Conservation (phyloP, 1,140 invertebrate genomes). For the Trialeurodes vaporariorum region DNA sequence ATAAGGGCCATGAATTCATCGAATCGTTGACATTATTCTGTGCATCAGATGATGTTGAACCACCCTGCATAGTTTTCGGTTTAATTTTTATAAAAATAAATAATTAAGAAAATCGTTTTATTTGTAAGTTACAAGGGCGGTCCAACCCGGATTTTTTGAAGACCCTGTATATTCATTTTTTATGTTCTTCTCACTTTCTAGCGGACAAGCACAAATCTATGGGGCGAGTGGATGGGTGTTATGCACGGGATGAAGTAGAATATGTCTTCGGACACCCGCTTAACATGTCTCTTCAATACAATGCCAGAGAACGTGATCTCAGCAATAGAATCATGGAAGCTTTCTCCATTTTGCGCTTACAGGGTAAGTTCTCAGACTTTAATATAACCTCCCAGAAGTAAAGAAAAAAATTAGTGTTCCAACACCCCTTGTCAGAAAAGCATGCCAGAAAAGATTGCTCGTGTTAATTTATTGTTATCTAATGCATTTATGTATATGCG, state of each 20-base stretch:
- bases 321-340: constrained; percentile 73
- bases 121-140: no score
- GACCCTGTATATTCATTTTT: no score
- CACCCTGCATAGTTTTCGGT: no score
- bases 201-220: constrained; percentile 75
- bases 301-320: constrained; percentile 65
- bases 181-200: no score
- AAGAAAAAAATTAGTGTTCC: neutral
- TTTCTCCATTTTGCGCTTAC: constrained; percentile 74
- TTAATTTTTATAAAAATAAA: no score
- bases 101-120: no score
- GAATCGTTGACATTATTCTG: no score
- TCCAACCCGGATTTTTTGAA: no score
- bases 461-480: neutral
- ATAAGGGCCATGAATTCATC: no score
- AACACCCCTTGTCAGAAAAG: neutral
- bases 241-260: constrained; percentile 95
- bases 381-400: neutral
- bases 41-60: no score
- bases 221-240: constrained; percentile 96
- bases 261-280: constrained; percentile 90
- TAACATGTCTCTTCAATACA: constrained; percentile 70
- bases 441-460: neutral
- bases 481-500: neutral
- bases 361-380: no score